A percentile compares a stretch with the other conserved stretches of the same genome.
Conservation (phyloP, 2,888 invertebrate genomes). For the Eilema sororculum region DNA sequence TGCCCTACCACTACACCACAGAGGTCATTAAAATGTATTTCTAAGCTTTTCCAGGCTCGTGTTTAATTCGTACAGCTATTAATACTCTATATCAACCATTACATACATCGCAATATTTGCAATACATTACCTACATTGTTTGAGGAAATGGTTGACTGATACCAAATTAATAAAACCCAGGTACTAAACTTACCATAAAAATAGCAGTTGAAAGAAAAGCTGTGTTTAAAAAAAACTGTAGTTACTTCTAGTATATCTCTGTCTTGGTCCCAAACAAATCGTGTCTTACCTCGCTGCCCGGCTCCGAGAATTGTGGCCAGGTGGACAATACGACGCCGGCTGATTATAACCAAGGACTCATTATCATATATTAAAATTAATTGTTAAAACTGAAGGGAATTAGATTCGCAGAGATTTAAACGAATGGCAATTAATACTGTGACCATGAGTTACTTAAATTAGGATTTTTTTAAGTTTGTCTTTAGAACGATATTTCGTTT, state of each 20-base stretch:
- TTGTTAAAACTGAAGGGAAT: slow-evolving; percentile 64
- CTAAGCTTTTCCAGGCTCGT: too few relatives aligned
- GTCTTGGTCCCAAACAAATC: slow-evolving; percentile 34
- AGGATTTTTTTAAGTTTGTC: background rate
- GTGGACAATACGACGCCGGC: slow-evolving; percentile 60
- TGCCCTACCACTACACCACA: too few relatives aligned
- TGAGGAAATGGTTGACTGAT: too few relatives aligned
- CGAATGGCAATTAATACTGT: slow-evolving; percentile 42
- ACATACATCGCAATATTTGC: too few relatives aligned
- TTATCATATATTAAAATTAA: slow-evolving; percentile 80
- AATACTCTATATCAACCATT: too few relatives aligned
- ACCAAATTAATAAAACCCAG: too few relatives aligned
- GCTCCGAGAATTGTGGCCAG: slow-evolving; percentile 50
- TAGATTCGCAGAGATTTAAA: slow-evolving; percentile 56
- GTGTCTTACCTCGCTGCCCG: slow-evolving; percentile 34
- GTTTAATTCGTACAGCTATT: too few relatives aligned
- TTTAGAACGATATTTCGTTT: too few relatives aligned
- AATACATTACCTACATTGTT: too few relatives aligned
- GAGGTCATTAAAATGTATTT: too few relatives aligned
- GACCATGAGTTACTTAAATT: slow-evolving; percentile 9
- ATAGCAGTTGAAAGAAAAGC: too few relatives aligned
- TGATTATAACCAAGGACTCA: slow-evolving; percentile 65
- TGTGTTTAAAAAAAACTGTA: background rate
- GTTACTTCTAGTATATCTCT: slow-evolving; percentile 24
- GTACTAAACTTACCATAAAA: too few relatives aligned